These are phyloP conservation scores for Amyelois transitella DNA, from an alignment of 1,140 invertebrate species.

Conservation along the genomic window DNA sequence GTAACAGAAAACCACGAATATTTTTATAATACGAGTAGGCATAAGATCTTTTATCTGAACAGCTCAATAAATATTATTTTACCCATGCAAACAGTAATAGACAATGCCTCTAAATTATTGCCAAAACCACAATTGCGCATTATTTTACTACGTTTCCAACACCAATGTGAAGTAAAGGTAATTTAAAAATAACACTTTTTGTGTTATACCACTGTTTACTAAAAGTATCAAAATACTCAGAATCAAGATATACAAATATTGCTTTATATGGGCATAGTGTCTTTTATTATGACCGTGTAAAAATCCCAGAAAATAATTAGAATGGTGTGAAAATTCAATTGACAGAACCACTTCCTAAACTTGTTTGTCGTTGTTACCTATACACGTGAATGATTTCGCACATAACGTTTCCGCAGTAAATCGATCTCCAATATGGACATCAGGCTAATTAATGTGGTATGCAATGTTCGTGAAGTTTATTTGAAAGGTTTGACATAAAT, in stretches of 20 bases:
- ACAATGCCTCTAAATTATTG: not conserved
- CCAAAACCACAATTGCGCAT: not conserved
- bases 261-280: not conserved
- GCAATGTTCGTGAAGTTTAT: too few species aligned
- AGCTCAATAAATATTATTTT: too few species aligned
- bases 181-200: constrained; percentile 22
- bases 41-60: too few species aligned
- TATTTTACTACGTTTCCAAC: not conserved
- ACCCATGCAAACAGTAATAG: too few species aligned
- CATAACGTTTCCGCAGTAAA: not conserved
- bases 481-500: too few species aligned
- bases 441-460: not conserved
- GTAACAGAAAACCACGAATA: too few species aligned
- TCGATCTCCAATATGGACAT: not conserved
- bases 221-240: constrained; percentile 11
- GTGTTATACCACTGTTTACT: constrained; percentile 23
- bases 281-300: not conserved
- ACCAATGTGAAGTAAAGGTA: constrained; percentile 13
- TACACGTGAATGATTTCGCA: not conserved
- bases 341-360: not conserved
- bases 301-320: not conserved
- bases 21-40: too few species aligned
- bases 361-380: not conserved
- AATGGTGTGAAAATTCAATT: not conserved
- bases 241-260: constrained; percentile 10